Evolutionary conservation across 1,140 invertebrate genomes (phyloP), one percentile per base, ranked within the genome.

Genomic region (Adoxophyes honmai): DNA sequence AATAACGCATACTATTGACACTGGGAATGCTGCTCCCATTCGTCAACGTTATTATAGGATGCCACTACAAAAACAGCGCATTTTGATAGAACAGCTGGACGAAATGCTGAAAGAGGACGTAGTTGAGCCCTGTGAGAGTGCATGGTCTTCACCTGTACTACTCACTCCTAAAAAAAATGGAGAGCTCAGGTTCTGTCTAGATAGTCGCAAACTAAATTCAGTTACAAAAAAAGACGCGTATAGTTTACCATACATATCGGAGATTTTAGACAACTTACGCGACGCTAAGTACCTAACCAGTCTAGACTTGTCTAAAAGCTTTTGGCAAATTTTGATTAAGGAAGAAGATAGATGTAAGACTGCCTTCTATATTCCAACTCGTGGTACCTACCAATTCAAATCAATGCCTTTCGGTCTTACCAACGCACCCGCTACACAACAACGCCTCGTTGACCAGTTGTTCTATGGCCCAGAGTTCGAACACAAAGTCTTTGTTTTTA

Each of bases 211-310:
- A 28, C 28, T 83, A 7, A 83, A 81, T 54, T 48, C 60, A 4
- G 35, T 76, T 0, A n/a, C n/a, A n/a, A n/a, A n/a, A n/a, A n/a
- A n/a, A n/a, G n/a, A n/a, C n/a, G n/a, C n/a, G n/a, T n/a, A 78
- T 78, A 2, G 68, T 61, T 34, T 55, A 6, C 62, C 61, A 14
- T 64, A 60, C n/a, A 37, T 70, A 2, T 68, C 70, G 1, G 51
- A 72, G 13, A 77, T 87, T 36, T 51, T 87, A n/a, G 67, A 77
- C 48, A n/a, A n/a, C n/a, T n/a, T n/a, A n/a, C n/a, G n/a, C n/a
- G n/a, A n/a, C n/a, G n/a, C n/a, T n/a, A n/a, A 62, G 33, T 34
- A 34, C 9, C 9, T 34, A 9, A 34, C 33, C 4, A 34, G 33
- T 9, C 4, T 34, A 4, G 33, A 34, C 56, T 44, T 78, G 6